These are phyloP conservation scores for Rhaphigaster nebulosa DNA, from an alignment of 2,888 invertebrate genomes.

Conservation along the genomic window DNA sequence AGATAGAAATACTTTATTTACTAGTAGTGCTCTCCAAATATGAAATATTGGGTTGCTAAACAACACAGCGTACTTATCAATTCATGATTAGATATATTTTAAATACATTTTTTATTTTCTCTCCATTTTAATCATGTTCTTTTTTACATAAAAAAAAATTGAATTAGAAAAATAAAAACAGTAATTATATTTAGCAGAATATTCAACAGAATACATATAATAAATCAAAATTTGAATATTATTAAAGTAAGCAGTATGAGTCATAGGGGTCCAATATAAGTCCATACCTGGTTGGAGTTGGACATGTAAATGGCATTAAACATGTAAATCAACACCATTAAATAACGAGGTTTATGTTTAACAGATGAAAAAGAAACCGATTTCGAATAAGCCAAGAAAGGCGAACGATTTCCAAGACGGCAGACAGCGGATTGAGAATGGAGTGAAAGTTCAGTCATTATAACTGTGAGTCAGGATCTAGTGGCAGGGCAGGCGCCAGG, in stretches of 20 bases:
- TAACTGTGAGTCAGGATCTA: not conserved
- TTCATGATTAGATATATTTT: too few relatives aligned
- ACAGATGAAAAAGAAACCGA: conserved; percentile 6
- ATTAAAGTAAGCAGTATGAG: not conserved
- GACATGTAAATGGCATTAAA: not conserved
- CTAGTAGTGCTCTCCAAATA: too few relatives aligned
- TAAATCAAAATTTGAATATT: too few relatives aligned
- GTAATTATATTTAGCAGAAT: too few relatives aligned
- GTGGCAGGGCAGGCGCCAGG: conserved; percentile 30
- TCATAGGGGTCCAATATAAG: not conserved
- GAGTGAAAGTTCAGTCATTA: conserved; percentile 39
- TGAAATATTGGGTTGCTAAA: too few relatives aligned
- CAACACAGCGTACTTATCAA: too few relatives aligned
- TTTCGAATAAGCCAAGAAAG: conserved; percentile 34
- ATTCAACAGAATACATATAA: too few relatives aligned
- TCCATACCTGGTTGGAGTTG: not conserved
- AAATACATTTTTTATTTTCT: too few relatives aligned
- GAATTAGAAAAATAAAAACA: too few relatives aligned
- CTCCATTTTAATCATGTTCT: too few relatives aligned
- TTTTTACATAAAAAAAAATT: too few relatives aligned
- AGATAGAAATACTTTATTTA: too few relatives aligned
- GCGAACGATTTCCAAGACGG: not conserved
- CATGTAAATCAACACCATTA: not conserved
- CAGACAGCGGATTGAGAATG: conserved; percentile 7
- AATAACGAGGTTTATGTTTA: conserved; percentile 22